phyloP scores from a whole-genome alignment of 2,888 invertebrate species.

The Elmis aenea region DNA sequence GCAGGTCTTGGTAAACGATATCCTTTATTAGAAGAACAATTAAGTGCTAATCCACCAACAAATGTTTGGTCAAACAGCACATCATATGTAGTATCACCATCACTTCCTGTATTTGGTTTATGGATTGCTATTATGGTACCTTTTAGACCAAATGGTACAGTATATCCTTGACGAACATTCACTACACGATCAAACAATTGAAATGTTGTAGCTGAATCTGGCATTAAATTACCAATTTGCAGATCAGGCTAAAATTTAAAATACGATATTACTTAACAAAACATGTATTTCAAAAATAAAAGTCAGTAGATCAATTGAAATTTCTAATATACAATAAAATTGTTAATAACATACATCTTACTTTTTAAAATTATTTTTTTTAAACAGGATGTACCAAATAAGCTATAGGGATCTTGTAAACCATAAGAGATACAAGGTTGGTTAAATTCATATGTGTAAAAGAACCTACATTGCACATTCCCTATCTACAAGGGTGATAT shows the following conservation, averaged over 20 bases:
- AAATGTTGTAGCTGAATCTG: constrained; percentile 64
- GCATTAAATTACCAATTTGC: constrained; percentile 50
- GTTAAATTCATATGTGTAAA: no score
- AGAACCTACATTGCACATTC: no score
- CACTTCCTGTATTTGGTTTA: constrained; percentile 30
- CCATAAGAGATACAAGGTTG: no score
- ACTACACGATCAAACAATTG: constrained; percentile 80
- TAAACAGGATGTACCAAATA: no score
- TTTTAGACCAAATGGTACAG: constrained; percentile 74
- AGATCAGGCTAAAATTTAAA: constrained; percentile 42
- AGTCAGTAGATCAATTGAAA: no score
- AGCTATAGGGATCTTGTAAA: no score
- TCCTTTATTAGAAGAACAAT: constrained; percentile 48
- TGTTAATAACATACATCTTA: no score
- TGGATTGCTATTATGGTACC: constrained; percentile 80
- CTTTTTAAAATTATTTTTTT: no score
- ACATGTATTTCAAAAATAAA: no score
- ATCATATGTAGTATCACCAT: constrained; percentile 61
- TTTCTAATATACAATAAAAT: no score
- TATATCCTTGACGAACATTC: constrained; percentile 65
- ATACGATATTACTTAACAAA: no score
- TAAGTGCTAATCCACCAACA: constrained; percentile 57
- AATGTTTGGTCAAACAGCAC: constrained; percentile 78
- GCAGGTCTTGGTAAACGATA: constrained; percentile 52
- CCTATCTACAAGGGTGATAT: no score